phyloP scores from a whole-genome alignment of 2,888 invertebrate genomes.

The Cancer borealis region DNA sequence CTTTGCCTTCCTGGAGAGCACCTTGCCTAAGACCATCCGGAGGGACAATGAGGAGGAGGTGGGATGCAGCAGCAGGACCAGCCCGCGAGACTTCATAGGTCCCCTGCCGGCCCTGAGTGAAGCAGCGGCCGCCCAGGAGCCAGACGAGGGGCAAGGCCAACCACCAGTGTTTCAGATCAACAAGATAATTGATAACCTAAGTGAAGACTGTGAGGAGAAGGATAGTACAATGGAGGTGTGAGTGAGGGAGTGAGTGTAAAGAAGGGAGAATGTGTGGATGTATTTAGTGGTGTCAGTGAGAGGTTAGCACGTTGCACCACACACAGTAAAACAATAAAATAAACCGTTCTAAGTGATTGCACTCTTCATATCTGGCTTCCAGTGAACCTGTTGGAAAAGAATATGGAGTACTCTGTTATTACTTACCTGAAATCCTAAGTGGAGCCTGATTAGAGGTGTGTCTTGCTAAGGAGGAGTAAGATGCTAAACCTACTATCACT shows the following conservation, averaged over 20 bases:
- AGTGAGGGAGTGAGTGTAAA: conserved; percentile 44
- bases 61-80: conserved; percentile 54
- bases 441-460: neutral
- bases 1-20: conserved; percentile 60
- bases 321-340: neutral
- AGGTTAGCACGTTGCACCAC: neutral
- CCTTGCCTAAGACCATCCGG: conserved; percentile 47
- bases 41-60: conserved; percentile 53
- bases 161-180: conserved; percentile 57
- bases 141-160: conserved; percentile 22
- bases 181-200: conserved; percentile 63
- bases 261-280: neutral
- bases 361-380: neutral
- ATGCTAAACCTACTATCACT: neutral
- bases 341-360: neutral
- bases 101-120: conserved; percentile 28
- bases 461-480: neutral
- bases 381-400: neutral
- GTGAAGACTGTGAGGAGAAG: conserved; percentile 56
- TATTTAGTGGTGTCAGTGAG: neutral
- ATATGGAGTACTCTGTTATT: neutral
- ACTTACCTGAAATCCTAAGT: neutral
- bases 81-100: conserved; percentile 53
- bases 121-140: neutral
- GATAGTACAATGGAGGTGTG: conserved; percentile 57